A percentile compares a stretch with the other conserved stretches of the same genome.
Evolutionary conservation across 2,888 invertebrate species (phyloP).

Genomic region (Agonopterix alstromeriana): DNA sequence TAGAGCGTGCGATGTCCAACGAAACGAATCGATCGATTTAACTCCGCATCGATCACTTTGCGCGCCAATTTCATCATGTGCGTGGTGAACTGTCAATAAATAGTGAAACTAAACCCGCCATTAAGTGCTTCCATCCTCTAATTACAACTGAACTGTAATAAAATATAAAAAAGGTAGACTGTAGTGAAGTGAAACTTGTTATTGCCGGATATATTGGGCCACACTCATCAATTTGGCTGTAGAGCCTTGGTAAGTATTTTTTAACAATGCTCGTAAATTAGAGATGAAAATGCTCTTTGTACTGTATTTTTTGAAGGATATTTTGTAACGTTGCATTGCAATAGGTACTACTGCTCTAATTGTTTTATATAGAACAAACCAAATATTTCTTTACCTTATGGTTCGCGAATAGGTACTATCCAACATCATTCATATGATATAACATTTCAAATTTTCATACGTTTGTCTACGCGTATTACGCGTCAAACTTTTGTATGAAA

Average conservation of each 20-base stretch:
- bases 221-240: conserved; percentile 33
- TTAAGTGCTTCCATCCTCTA: conserved; percentile 7
- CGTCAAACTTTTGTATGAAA: too few relatives aligned
- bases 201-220: conserved; percentile 29
- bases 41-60: conserved; percentile 5
- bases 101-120: conserved; percentile 7
- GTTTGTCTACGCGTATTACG: too few relatives aligned
- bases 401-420: too few relatives aligned
- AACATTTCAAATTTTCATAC: too few relatives aligned
- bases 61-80: conserved; percentile 8
- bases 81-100: conserved; percentile 10
- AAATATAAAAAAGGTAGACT: conserved; percentile 11
- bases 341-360: too few relatives aligned
- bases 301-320: too few relatives aligned
- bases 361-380: too few relatives aligned
- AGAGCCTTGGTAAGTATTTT: conserved; percentile 49
- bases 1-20: conserved; percentile 16
- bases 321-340: too few relatives aligned
- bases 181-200: conserved; percentile 37
- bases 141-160: conserved; percentile 1
- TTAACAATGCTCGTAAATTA: too few relatives aligned
- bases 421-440: too few relatives aligned
- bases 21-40: conserved; percentile 7
- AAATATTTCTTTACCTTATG: too few relatives aligned
- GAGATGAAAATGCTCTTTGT: too few relatives aligned